These are phyloP conservation scores for Polyommatus icarus DNA, from an alignment of 2,888 invertebrate genomes.

Conservation along the genomic window DNA sequence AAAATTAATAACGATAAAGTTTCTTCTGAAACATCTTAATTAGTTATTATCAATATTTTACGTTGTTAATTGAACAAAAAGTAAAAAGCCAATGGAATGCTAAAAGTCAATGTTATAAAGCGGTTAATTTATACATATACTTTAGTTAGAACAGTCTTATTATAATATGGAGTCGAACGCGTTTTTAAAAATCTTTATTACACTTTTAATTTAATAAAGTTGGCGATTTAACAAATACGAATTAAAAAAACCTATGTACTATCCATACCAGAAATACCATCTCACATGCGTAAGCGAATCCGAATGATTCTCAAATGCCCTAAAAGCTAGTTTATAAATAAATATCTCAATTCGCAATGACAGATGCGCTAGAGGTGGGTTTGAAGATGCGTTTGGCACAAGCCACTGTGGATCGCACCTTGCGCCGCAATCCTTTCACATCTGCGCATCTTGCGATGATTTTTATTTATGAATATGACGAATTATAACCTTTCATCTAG, in stretches of 20 bases:
- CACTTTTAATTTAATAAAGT: not conserved
- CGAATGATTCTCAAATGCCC: not conserved
- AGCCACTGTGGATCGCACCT: constrained; percentile 69
- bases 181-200: not conserved
- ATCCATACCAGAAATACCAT: too few species aligned
- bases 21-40: constrained; percentile 6
- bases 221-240: too few species aligned
- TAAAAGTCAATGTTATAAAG: constrained; percentile 15
- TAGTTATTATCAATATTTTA: constrained; percentile 11
- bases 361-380: constrained; percentile 62
- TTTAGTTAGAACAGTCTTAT: constrained; percentile 8
- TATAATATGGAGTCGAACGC: not conserved
- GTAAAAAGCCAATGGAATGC: constrained; percentile 7
- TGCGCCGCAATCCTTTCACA: constrained; percentile 77
- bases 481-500: constrained; percentile 73
- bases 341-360: constrained; percentile 37
- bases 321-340: not conserved
- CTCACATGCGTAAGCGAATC: too few species aligned
- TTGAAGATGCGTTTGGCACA: constrained; percentile 68
- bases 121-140: not conserved
- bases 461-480: constrained; percentile 79
- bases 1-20: not conserved
- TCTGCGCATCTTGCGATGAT: constrained; percentile 75
- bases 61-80: not conserved
- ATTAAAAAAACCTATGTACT: too few species aligned